Evolutionary conservation across 2,797 vertebrate genomes (phyloP).

Genomic region (Huso huso): DNA sequence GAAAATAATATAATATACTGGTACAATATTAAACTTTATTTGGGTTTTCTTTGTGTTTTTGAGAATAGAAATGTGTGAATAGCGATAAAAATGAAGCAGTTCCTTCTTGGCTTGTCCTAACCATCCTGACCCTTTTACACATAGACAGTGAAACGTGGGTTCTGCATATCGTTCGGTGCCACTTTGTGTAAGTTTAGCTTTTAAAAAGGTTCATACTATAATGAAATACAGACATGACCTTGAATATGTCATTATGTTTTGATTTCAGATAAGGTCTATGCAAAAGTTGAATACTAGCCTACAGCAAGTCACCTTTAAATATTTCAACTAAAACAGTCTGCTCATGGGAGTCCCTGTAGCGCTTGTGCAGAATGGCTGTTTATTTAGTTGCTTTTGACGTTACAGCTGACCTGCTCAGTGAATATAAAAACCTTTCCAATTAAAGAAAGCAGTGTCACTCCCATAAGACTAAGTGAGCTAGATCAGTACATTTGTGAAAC

Average conservation of each 20-base stretch:
- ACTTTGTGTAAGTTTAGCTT: not conserved
- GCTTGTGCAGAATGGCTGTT: conserved; percentile 10
- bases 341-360: not conserved
- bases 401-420: conserved; percentile 24
- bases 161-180: no score
- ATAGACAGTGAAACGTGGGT: no score
- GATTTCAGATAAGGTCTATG: conserved; percentile 18
- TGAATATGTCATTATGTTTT: conserved; percentile 23
- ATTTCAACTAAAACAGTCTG: conserved; percentile 27
- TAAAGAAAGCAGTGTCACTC: conserved; percentile 2
- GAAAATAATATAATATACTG: no score
- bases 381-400: conserved; percentile 21
- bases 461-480: conserved; percentile 9
- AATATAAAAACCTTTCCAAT: conserved; percentile 12
- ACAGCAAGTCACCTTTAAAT: conserved; percentile 34
- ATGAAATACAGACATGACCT: conserved; percentile 16
- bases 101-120: no score
- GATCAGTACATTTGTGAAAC: not conserved
- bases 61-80: no score
- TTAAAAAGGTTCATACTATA: no score
- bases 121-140: no score
- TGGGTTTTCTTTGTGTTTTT: no score
- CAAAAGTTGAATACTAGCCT: conserved; percentile 22
- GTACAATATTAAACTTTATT: no score
- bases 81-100: no score